Evolutionary conservation across 2,888 invertebrate species (phyloP), one percentile per base, ranked within the genome.

Genomic region (Ryuthela nishihirai): DNA sequence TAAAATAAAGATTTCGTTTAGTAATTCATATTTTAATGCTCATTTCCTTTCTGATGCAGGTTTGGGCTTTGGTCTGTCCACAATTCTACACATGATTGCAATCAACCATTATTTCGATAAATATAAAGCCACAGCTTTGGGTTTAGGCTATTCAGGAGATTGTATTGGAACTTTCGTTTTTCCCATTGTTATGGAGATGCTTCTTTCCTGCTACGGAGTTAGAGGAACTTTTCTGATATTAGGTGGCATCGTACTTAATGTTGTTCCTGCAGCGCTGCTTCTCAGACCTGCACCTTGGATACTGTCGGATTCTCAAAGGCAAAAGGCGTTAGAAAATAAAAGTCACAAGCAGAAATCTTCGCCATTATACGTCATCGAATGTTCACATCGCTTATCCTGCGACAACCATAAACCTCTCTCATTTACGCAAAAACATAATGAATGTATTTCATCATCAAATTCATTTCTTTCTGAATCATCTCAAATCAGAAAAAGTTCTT

Each of bases 101-200:
- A 47, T 67, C 20, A 56, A 47, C 34, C 64, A 65, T 23, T 67
- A 67, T 47, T 67, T 67, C 23, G 55, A 56, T 9, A 61, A 64
- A 29, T 64, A 60, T 40, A 54, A 56, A 23, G 64, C 61, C 7
- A 56, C 62, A 6, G 67, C 67, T 2, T 45, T 61, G 7, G 67
- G 67, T 6, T 43, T 66, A 0, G 55, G 56, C 2, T 65, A 54
- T 24, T 59, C 67, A 3, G 67, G 67, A 17, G 65, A 64, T n/a
- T 64, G 65, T 6, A 53, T 67, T n/a, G 67, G 67, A 18, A 45
- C 64, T 0, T 67, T 67, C 15, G 49, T 35, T 2, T 58, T 67
- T 25, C 64, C 65, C 1, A 39, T 62, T 3, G 43, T 67, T 7
- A 54, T 64, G n/a, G 61, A 59, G 29, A 29, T 44, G 7, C 35